Evolutionary conservation across 2,113 vertebrate genomes (phyloP).

Genomic region (Isurus oxyrinchus): DNA sequence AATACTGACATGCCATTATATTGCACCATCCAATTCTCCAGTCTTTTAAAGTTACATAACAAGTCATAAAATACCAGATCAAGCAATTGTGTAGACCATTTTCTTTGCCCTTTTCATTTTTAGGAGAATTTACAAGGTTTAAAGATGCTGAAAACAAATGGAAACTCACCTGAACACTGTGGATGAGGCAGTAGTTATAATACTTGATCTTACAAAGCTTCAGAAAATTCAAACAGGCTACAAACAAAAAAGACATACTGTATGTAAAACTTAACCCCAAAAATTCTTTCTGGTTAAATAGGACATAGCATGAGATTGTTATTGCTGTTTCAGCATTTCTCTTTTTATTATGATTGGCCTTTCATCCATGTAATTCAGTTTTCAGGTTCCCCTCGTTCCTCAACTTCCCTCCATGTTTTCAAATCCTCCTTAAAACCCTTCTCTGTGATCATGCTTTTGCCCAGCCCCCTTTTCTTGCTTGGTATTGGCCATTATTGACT

Average conservation of each 20-base stretch:
- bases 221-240: constrained; percentile 90
- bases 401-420: background rate
- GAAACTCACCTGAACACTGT: constrained; percentile 86
- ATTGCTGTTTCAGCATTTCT: background rate
- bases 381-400: background rate
- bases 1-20: background rate
- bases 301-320: background rate
- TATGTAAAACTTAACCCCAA: constrained; percentile 38
- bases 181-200: constrained; percentile 93
- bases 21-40: background rate
- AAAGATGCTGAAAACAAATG: background rate
- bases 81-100: background rate
- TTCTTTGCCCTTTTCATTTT: background rate
- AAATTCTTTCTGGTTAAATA: background rate
- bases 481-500: background rate
- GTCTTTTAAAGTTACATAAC: background rate
- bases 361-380: background rate
- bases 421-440: background rate
- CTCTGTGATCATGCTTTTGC: background rate
- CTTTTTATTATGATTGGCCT: background rate
- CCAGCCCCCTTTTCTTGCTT: background rate
- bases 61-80: background rate
- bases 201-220: constrained; percentile 96
- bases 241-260: constrained; percentile 44
- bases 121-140: background rate